Base-by-base conservation (phyloP, 2,888 invertebrate species). In the Subacronicta megacephala region DNA sequence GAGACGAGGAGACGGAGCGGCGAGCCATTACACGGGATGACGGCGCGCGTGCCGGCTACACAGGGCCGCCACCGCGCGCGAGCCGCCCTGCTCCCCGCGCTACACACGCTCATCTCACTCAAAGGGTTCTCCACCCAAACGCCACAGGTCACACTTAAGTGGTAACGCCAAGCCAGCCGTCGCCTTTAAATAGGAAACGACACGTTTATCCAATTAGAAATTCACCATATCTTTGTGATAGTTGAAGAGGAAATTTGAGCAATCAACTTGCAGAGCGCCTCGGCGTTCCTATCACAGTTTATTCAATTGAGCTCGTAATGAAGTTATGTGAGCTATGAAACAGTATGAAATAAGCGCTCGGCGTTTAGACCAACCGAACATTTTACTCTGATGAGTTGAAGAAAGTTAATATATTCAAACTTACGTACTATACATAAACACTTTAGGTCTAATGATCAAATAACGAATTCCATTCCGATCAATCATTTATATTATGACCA, bases 201-300 rank as follows among this genome's bases (percentile, higher is more conserved):
- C 94, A 93, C 93, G 93, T 93, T 94, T 94, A 94, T 94, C 93
- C 94, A 94, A 94, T 94, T 93, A 93, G 94, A 94, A 94, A 94
- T 94, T 94, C 94, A 94, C 94, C 94, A 93, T 94, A 94, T 93
- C 94, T 94, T 93, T 93, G 93, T 93, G 90, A 93, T 93, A 93
- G 93, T 90, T 93, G 93, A 93, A 90, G 90, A 94, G 94, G 93
- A 93, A 93, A 93, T 93, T 93, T 91, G 93, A 94, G 93, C 93
- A 93, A 94, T 94, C 93, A 93, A 90, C 90, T 90, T 90, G 89
- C 92, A 88, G 91, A 91, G 92, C 90, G 92, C 91, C 88, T 90
- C 90, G 83, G 85, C 86, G 85, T 90, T 92, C 90, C 93, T 93
- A 93, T 93, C 90, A 91, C 93, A 92, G 93, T 92, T 94, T 94